A percentile compares a stretch with the other conserved stretches of the same genome.
Conservation (phyloP, 2,113 vertebrate species). For the Pseudorasbora parva region DNA sequence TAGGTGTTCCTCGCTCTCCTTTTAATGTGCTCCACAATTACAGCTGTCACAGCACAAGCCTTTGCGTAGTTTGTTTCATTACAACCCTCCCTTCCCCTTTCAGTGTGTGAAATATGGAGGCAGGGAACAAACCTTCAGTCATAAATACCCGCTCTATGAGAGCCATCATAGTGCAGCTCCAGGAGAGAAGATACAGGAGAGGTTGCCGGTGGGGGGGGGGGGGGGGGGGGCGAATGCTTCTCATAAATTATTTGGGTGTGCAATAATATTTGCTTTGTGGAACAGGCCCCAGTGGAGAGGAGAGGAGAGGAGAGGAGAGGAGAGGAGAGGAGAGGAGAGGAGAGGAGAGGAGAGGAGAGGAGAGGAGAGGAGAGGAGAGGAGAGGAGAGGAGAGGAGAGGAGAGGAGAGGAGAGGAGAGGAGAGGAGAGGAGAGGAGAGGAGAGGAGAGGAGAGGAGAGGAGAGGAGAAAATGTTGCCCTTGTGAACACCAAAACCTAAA, state of each 20-base stretch:
- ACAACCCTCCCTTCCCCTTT: constrained; percentile 62
- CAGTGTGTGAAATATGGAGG: constrained; percentile 61
- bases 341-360: no score
- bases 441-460: not conserved
- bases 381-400: no score
- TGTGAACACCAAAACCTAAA: not conserved
- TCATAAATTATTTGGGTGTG: constrained; percentile 90
- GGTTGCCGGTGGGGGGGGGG: constrained; percentile 51
- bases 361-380: no score
- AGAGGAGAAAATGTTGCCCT: constrained; percentile 26
- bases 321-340: no score
- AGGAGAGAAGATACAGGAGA: constrained; percentile 43
- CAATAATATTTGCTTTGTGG: constrained; percentile 94
- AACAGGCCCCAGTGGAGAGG: constrained; percentile 80
- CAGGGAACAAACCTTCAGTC: constrained; percentile 52
- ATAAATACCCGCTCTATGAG: constrained; percentile 71
- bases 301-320: not conserved
- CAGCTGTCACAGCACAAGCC: constrained; percentile 66
- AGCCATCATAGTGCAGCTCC: constrained; percentile 52
- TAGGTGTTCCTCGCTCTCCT: constrained; percentile 48
- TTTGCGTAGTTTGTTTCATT: constrained; percentile 52
- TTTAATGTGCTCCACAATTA: constrained; percentile 67
- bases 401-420: no score
- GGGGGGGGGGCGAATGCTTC: constrained; percentile 34
- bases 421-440: no score